phyloP scores from a whole-genome alignment of 2,888 invertebrate species.

The Lepas anatifera region DNA sequence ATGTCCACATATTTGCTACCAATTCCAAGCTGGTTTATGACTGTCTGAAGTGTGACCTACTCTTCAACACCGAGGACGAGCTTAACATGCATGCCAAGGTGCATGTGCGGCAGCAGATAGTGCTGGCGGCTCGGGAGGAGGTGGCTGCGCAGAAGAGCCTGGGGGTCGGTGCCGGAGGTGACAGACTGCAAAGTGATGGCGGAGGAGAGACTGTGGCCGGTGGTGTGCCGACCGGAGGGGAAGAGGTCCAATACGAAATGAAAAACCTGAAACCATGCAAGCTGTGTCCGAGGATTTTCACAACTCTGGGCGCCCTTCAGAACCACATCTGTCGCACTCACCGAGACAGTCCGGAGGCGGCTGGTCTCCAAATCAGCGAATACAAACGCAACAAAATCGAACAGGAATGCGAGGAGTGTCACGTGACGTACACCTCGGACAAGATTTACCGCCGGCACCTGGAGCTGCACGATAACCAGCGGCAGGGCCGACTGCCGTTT shows the following conservation, averaged over 20 bases:
- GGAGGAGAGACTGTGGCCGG: background rate
- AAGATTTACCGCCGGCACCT: background rate
- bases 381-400: background rate
- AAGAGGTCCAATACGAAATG: background rate
- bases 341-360: background rate
- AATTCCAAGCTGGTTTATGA: too few species aligned
- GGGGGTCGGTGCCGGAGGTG: background rate
- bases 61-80: background rate
- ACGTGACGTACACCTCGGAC: conserved; percentile 2
- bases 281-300: background rate
- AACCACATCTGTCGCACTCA: background rate
- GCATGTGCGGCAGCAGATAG: background rate
- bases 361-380: too few species aligned
- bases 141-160: background rate
- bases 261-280: background rate
- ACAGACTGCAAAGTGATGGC: too few species aligned
- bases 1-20: conserved; percentile 7
- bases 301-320: background rate
- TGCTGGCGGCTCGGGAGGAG: background rate
- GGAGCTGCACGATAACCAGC: background rate
- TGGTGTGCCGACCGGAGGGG: background rate
- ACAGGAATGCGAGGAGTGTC: background rate
- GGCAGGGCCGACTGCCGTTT: background rate
- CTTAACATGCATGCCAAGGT: background rate
- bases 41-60: background rate